Evolutionary conservation across 2,888 invertebrate species (phyloP).

Genomic region (Dolichopus griseipennis): DNA sequence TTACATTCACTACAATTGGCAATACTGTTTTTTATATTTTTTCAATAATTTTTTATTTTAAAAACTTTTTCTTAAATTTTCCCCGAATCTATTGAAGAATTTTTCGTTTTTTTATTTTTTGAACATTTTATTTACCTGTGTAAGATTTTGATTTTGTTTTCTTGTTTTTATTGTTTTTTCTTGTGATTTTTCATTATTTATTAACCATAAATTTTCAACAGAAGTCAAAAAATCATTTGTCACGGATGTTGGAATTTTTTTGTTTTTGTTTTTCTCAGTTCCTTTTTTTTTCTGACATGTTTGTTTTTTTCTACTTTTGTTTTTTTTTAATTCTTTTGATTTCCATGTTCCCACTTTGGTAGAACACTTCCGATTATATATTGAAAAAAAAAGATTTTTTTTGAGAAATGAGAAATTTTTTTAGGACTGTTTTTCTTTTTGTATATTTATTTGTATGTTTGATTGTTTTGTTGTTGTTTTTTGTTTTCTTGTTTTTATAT

Average conservation of each 20-base stretch:
- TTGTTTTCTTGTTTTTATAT: too few relatives aligned
- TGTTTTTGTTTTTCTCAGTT: too few relatives aligned
- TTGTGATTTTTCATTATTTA: neutral
- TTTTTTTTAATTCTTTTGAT: neutral
- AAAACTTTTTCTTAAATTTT: neutral
- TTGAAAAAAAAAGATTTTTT: neutral
- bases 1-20: too few relatives aligned
- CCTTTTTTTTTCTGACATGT: neutral
- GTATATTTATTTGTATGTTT: too few relatives aligned
- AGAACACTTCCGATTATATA: neutral
- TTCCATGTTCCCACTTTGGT: neutral
- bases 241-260: neutral
- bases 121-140: neutral
- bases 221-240: constrained; percentile 6
- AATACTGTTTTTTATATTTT: too few relatives aligned
- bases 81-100: too few relatives aligned
- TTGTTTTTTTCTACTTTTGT: neutral
- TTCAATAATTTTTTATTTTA: neutral
- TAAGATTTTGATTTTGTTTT: neutral
- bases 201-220: constrained; percentile 6
- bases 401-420: too few relatives aligned
- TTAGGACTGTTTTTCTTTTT: too few relatives aligned
- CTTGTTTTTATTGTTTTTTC: neutral
- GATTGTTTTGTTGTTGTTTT: neutral
- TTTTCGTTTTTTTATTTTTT: neutral